Base-by-base conservation (phyloP, 1,140 invertebrate species). In the Papilio helenus region DNA sequence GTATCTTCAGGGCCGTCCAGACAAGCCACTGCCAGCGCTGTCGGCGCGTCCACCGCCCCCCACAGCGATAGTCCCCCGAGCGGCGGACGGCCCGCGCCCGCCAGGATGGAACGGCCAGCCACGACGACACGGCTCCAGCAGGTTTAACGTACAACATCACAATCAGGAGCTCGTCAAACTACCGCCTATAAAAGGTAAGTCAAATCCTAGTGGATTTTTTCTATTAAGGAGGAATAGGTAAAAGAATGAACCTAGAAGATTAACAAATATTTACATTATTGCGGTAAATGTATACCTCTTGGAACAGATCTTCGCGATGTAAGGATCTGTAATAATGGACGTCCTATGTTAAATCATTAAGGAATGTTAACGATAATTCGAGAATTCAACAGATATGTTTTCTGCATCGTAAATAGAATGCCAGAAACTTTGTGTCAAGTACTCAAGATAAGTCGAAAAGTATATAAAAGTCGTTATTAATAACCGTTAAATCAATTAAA, bases 131-230 rank as follows among this genome's bases (percentile, higher is more conserved):
- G 88, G 93, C 83, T 94, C 93, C 82, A 92, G 91, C 80, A 83
- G 93, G 26, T 94, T 94, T 84, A 94, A 92, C 83, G 90, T 92
- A 0, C 89, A 92, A 78, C 84, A 87, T 44, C 90, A 93, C 81
- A 93, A 94, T 73, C 93, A 93, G 83, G 93, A 94, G 82, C 87
- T 94, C n/a, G 92, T 94, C 83, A 93, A 93, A 82, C 76, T 94
- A 80, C 91, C 92, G 14, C 90, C 92, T 12, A 91, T 94, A 44
- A 93, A 93, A 91, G 93, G 93, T 94, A 29, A 89, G 87, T 68
- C 0, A 46, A 12, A 16, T 46, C 44, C 44, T 46, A 16, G 44
- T 46, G 12, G 7, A 8, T 8, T 5, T 39, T 39, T 7, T 39
- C 34, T 39, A 39, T 39, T 39, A 8, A 39, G 5, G 7, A n/a